Evolutionary conservation across 1,140 invertebrate genomes (phyloP).

Genomic region (Drosophila sturtevanti): DNA sequence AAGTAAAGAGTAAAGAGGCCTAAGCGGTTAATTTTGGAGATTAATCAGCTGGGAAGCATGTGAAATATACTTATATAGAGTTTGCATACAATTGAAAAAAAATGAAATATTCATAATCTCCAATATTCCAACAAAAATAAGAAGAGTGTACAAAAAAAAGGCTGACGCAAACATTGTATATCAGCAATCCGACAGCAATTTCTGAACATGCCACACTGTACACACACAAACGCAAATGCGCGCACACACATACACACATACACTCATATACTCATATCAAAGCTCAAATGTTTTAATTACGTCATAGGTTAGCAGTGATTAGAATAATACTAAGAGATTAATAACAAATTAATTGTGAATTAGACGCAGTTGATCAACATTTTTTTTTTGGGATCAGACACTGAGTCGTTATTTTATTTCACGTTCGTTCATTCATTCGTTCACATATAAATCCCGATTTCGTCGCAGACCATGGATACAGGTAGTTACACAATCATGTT

Average conservation of each 20-base stretch:
- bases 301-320: constrained; percentile 37
- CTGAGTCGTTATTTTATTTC: not conserved
- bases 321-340: constrained; percentile 28
- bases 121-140: not conserved
- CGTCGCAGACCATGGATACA: constrained; percentile 55
- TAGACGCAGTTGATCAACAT: constrained; percentile 25
- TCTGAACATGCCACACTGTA: not conserved
- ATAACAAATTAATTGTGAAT: constrained; percentile 23
- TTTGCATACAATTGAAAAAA: too few species aligned
- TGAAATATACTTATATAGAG: too few species aligned
- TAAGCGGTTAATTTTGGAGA: too few species aligned
- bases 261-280: too few species aligned
- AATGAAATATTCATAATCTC: not conserved
- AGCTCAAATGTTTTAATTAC: constrained; percentile 35
- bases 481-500: constrained; percentile 61
- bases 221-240: not conserved
- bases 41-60: too few species aligned
- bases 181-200: not conserved
- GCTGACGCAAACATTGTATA: constrained; percentile 27
- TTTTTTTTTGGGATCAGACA: not conserved
- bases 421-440: constrained; percentile 33
- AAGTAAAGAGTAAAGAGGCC: too few species aligned
- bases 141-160: not conserved
- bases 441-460: constrained; percentile 60
- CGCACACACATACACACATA: constrained; percentile 11